These are phyloP conservation scores for Melinaea marsaeus DNA, from an alignment of 2,888 invertebrate genomes.

Conservation along the genomic window DNA sequence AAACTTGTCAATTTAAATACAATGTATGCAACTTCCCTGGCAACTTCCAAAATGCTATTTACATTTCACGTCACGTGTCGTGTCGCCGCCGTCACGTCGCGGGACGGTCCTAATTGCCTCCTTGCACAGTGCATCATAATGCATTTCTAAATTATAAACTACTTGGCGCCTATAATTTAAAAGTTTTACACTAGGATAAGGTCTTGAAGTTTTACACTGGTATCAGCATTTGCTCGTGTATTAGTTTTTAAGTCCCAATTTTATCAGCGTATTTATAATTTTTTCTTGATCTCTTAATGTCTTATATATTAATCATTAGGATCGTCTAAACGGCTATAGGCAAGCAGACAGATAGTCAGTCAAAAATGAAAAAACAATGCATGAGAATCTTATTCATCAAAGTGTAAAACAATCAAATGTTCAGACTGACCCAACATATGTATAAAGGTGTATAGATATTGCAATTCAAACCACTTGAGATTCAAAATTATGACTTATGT, in stretches of 20 bases:
- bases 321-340: too few relatives aligned
- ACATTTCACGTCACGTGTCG: slow-evolving; percentile 43
- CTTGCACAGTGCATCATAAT: slow-evolving; percentile 49
- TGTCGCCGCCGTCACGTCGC: slow-evolving; percentile 44
- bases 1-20: slow-evolving; percentile 34
- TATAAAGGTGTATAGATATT: neutral
- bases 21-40: slow-evolving; percentile 33
- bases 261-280: too few relatives aligned
- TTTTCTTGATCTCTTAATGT: too few relatives aligned
- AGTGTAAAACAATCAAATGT: neutral
- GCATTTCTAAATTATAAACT: slow-evolving; percentile 30
- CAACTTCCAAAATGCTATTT: slow-evolving; percentile 22
- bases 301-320: too few relatives aligned
- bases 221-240: too few relatives aligned
- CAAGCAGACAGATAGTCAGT: too few relatives aligned
- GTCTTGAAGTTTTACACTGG: too few relatives aligned
- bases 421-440: too few relatives aligned
- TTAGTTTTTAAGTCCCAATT: too few relatives aligned
- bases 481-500: neutral
- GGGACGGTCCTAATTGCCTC: slow-evolving; percentile 48
- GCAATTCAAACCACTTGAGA: neutral
- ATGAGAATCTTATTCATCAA: neutral
- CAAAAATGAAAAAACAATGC: too few relatives aligned
- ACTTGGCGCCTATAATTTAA: slow-evolving; percentile 29
- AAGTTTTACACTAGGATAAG: too few relatives aligned